These are phyloP conservation scores for Pseudopleuronectes americanus DNA, from an alignment of 2,797 vertebrate genomes.

Conservation along the genomic window DNA sequence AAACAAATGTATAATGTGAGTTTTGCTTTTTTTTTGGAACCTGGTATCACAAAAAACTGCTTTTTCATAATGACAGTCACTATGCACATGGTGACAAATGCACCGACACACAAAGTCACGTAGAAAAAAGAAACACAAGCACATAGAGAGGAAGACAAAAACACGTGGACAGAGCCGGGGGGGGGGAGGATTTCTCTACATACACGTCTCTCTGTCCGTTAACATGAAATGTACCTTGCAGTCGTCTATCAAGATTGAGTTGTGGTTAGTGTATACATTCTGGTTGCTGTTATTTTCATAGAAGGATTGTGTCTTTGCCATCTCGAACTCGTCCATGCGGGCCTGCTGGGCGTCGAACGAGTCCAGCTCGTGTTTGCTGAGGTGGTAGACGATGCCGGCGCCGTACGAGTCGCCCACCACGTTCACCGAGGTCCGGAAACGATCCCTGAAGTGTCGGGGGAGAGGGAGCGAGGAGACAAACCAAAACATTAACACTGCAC, in stretches of 20 bases:
- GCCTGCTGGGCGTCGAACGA: slow-evolving; percentile 89
- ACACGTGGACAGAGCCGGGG: slow-evolving; percentile 74
- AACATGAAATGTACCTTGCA: slow-evolving; percentile 98
- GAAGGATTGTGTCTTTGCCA: slow-evolving; percentile 93
- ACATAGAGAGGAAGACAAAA: slow-evolving; percentile 51
- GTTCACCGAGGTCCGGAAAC: slow-evolving; percentile 98
- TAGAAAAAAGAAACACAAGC: slow-evolving; percentile 44
- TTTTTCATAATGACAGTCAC: slow-evolving; percentile 73
- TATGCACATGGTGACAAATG: slow-evolving; percentile 57
- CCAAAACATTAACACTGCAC: no score
- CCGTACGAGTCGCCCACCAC: slow-evolving; percentile 98
- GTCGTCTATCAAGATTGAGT: slow-evolving; percentile 94
- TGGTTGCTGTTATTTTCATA: slow-evolving; percentile 97
- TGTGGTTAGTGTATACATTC: slow-evolving; percentile 94
- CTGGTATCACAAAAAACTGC: slow-evolving; percentile 82
- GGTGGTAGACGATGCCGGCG: slow-evolving; percentile 96
- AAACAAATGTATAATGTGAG: slow-evolving; percentile 13
- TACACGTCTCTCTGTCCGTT: slow-evolving; percentile 98
- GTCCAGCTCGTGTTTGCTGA: slow-evolving; percentile 95
- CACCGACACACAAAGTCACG: slow-evolving; percentile 48
- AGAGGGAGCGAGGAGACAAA: background rate
- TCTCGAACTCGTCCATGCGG: slow-evolving; percentile 90
- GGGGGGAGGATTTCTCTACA: slow-evolving; percentile 81
- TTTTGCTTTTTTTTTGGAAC: slow-evolving; percentile 33
- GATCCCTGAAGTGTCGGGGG: slow-evolving; percentile 84